Conservation (phyloP, 2,113 vertebrate species). For the Catharus minimus region DNA sequence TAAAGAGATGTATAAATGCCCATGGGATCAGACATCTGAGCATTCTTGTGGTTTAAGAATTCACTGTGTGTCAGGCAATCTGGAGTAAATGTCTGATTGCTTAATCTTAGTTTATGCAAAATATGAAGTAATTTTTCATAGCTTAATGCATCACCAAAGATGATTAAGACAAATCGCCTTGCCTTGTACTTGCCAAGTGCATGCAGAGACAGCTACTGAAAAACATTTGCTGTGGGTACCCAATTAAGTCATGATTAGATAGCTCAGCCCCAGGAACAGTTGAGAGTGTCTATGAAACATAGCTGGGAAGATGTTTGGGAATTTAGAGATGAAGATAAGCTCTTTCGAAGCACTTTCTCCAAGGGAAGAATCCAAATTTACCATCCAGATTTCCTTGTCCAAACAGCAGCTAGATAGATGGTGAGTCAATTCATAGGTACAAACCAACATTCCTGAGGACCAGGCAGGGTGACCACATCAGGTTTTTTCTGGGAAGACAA, state of each 20-base stretch:
- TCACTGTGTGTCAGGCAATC: background rate
- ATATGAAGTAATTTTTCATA: slow-evolving; percentile 39
- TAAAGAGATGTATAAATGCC: background rate
- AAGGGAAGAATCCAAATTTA: background rate
- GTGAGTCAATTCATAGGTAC: background rate
- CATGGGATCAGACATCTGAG: background rate
- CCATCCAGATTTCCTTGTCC: background rate
- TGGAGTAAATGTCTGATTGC: slow-evolving; percentile 11
- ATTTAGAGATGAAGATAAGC: background rate
- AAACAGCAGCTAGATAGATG: background rate
- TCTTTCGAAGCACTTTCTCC: background rate
- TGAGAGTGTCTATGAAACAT: background rate
- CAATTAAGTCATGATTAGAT: slow-evolving; percentile 13
- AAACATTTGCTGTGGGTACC: background rate
- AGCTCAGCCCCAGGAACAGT: background rate
- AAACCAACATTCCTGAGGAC: background rate
- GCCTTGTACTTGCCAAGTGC: background rate
- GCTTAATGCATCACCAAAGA: slow-evolving; percentile 43
- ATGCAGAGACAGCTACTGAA: background rate
- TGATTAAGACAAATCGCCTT: slow-evolving; percentile 26
- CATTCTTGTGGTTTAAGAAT: background rate
- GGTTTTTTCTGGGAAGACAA: background rate
- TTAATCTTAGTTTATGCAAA: slow-evolving; percentile 59
- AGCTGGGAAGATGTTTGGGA: background rate
- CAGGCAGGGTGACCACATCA: background rate